Base-by-base conservation (phyloP, 2,797 vertebrate genomes). In the Lepilemur septentrionalis region DNA sequence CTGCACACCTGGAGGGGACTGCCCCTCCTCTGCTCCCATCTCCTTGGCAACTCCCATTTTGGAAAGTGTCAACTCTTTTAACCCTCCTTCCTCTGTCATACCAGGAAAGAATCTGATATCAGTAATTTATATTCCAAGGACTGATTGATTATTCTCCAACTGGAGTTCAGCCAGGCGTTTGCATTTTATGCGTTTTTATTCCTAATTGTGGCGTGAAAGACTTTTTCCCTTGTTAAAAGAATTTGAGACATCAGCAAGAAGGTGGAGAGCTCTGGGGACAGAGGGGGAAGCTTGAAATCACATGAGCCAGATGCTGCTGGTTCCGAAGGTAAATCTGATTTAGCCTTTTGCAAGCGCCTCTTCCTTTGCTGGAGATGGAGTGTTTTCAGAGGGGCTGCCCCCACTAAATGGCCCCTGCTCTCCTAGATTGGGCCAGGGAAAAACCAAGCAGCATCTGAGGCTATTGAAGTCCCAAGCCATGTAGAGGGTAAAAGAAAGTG, bases 201-300 rank as follows among this genome's bases (percentile, higher is more conserved):
- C 96, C 83, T 96, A 97, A 98, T 97, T 97, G 96, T 95, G 93
- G 96, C 94, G 95, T 96, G 91, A 97, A 97, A 98, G 96, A 97
- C 61, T 88, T 96, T 97, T 96, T 76, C 97, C 87, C 95, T 97
- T 94, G 95, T 96, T 97, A 96, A 97, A 96, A 95, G 96, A 97
- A 97, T 96, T 12, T 87, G 97, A 98, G 95, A 96, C 94, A 95
- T 96, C 91, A 95, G 91, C 93, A 94, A 97, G 97, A 88, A 96
- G 93, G 91, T 94, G 80, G 76, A 59, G 84, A 52, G 76, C 91
- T 91, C 59, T 15, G 48, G 82, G 59, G 91, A 65, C 59, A 72
- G 83, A 43, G 78, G 7, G 14, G 5, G 12, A n/a, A 84, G 79
- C 48, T 61, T 79, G 72, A 96, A 97, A 93, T 97, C 76, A 52